Conservation (phyloP, 2,797 vertebrate species). For the Alfaro cultratus region DNA sequence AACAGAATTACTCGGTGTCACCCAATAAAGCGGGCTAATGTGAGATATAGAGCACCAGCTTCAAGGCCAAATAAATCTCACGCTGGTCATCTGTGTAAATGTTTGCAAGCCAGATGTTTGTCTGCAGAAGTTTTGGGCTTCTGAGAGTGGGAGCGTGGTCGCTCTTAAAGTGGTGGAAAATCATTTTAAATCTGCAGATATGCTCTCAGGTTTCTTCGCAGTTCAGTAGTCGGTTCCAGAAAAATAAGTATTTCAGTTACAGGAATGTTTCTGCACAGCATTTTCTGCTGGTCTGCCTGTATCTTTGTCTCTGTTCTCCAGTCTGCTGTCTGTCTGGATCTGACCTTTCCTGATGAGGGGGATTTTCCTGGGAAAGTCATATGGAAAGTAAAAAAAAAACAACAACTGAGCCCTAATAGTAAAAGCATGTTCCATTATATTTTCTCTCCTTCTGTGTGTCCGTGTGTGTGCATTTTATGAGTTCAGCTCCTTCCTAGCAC, state of each 20-base stretch:
- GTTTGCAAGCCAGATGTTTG: slow-evolving; percentile 44
- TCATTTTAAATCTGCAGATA: slow-evolving; percentile 33
- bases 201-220: slow-evolving; percentile 25
- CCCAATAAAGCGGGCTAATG: slow-evolving; percentile 48
- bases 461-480: slow-evolving; percentile 65
- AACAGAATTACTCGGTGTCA: slow-evolving; percentile 60
- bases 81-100: slow-evolving; percentile 17
- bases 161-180: slow-evolving; percentile 17
- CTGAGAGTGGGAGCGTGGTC: slow-evolving; percentile 10
- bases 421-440: slow-evolving; percentile 79
- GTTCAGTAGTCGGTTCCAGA: slow-evolving; percentile 37
- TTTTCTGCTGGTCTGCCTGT: slow-evolving; percentile 51
- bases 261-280: slow-evolving; percentile 32
- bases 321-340: slow-evolving; percentile 75
- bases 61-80: slow-evolving; percentile 39
- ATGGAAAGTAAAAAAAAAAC: slow-evolving; percentile 66
- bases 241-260: slow-evolving; percentile 31
- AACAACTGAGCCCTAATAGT: slow-evolving; percentile 71
- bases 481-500: slow-evolving; percentile 69
- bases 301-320: slow-evolving; percentile 55
- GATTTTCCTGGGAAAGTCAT: slow-evolving; percentile 82
- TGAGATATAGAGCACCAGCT: slow-evolving; percentile 35
- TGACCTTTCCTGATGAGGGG: slow-evolving; percentile 73
- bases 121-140: slow-evolving; percentile 17
- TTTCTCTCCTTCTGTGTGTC: slow-evolving; percentile 50